Evolutionary conservation across 2,888 invertebrate species (phyloP).

Genomic region (Megaustenia siamemsis): DNA sequence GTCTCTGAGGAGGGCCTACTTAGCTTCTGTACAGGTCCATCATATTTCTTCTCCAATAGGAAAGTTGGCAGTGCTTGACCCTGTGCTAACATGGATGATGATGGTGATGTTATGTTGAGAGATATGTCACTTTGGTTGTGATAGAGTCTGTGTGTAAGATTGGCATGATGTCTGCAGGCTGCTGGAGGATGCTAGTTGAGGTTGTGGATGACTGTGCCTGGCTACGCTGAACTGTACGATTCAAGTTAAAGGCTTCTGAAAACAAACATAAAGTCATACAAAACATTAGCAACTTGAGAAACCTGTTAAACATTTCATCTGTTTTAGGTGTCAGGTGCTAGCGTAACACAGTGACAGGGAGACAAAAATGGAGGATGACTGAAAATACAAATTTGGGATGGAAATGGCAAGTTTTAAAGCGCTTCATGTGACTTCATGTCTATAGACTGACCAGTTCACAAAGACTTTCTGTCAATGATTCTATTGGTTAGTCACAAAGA

Average conservation of each 20-base stretch:
- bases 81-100: not conserved
- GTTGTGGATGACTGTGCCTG: slow-evolving; percentile 59
- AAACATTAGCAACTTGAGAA: not conserved
- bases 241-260: slow-evolving; percentile 72
- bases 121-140: not conserved
- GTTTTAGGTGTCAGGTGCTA: too few species aligned
- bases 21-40: slow-evolving; percentile 24
- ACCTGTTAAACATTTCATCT: too few species aligned
- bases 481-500: too few species aligned
- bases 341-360: too few species aligned
- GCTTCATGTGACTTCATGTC: too few species aligned
- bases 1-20: not conserved
- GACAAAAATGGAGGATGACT: too few species aligned
- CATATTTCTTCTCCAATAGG: slow-evolving; percentile 28
- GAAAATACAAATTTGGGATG: too few species aligned
- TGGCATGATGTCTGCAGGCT: slow-evolving; percentile 66
- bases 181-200: slow-evolving; percentile 66
- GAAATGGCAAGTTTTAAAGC: too few species aligned
- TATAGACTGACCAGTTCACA: too few species aligned
- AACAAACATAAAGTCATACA: slow-evolving; percentile 11
- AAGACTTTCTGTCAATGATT: too few species aligned
- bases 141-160: slow-evolving; percentile 21
- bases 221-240: slow-evolving; percentile 66
- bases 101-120: not conserved
- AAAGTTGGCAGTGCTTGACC: not conserved